Evolutionary conservation across 2,888 invertebrate genomes (phyloP).

Genomic region (Lasioglossum malachurum): DNA sequence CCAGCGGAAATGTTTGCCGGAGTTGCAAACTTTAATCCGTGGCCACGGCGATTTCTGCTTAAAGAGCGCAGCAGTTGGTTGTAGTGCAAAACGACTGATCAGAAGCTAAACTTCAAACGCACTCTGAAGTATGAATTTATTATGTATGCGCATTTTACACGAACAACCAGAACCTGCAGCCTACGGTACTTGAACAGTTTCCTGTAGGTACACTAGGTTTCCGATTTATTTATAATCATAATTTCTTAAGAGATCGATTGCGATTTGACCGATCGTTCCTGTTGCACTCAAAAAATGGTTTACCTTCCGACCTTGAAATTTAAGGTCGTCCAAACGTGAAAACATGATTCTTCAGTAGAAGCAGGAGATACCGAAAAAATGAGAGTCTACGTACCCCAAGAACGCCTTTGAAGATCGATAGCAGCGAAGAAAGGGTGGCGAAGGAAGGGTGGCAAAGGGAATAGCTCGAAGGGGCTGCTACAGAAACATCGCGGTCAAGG

Average conservation of each 20-base stretch:
- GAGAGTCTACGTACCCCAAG: background rate
- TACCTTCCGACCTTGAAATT: no score
- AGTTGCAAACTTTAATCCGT: background rate
- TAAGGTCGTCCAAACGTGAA: background rate
- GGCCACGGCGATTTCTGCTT: background rate
- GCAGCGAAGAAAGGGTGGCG: background rate
- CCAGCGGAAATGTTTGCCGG: conserved; percentile 6
- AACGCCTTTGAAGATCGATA: background rate
- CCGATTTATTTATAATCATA: background rate
- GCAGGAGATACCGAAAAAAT: background rate
- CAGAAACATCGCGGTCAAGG: conserved; percentile 33
- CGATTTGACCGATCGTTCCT: no score
- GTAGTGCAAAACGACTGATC: background rate
- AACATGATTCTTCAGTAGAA: background rate
- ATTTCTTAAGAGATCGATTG: no score
- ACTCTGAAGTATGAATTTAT: background rate
- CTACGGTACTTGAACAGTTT: no score
- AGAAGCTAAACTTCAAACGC: background rate
- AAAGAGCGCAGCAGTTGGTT: background rate
- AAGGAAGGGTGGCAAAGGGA: background rate
- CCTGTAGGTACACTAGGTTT: background rate
- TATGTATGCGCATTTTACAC: background rate
- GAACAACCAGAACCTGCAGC: no score
- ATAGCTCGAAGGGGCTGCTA: background rate
- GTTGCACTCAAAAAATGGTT: no score